Evolutionary conservation across 2,888 invertebrate genomes (phyloP), one percentile per base, ranked within the genome.

Genomic region (Nesidiocoris tenuis): DNA sequence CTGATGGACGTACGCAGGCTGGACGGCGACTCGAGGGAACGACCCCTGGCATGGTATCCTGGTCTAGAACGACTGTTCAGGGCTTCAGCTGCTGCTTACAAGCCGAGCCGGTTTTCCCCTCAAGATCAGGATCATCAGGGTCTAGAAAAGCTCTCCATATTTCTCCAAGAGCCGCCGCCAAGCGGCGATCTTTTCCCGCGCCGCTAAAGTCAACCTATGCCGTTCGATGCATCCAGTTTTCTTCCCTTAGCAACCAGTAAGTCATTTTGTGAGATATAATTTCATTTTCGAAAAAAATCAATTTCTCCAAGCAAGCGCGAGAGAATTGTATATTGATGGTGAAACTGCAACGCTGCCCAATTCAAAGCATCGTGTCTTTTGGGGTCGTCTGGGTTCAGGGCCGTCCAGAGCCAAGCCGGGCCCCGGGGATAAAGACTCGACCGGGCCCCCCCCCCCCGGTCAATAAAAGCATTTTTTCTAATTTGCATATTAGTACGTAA

Each of bases 141-240:
- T 23, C 63, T 72, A n/a, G 72, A 72, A 18, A 25, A 61, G 61
- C 72, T 72, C 61, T 39, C 61, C 5, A n/a, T 72, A n/a, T 63
- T 39, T 54, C 63, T 61, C 1, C 72, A 72, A 61, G 72, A 72
- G 23, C 63, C 72, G 5, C 72, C 72, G 21, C 63, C 72, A 61
- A 72, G 39, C 63, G 63, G 72, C 1, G 72, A 72, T n/a, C 61
- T 72, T n/a, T 72, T 70, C 61, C 70, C 70, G 3, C 57, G 70
- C 23, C 57, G 57, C 25, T 17, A 23, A 55, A 61, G 39, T 7
- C 39, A 39, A 39, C 39, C 39, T 7, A 39, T 12, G 39, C 39
- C 12, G 12, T 39, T 39, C 39, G 12, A 59, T 59, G 59, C 18
- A 17, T 3, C 59, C 59, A 59, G 59, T 59, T 39, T 39, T 39